These are phyloP conservation scores for Frieseomelitta varia DNA, from an alignment of 1,140 invertebrate species.

Conservation along the genomic window DNA sequence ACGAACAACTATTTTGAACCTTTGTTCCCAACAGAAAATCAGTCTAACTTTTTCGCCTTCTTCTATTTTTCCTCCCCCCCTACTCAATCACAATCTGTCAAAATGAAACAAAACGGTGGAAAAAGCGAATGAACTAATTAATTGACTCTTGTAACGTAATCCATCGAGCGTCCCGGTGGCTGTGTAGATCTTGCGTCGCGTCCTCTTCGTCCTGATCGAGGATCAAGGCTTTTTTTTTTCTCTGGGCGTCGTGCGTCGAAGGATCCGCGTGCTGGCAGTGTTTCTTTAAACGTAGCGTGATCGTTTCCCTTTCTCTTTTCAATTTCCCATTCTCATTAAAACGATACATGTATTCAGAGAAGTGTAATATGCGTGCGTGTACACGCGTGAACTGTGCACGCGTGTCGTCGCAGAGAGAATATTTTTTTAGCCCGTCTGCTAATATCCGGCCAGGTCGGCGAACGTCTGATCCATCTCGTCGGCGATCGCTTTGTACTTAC, in stretches of 20 bases:
- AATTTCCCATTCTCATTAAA: constrained; percentile 29
- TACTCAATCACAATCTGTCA: too few relatives aligned
- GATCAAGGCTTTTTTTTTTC: not conserved
- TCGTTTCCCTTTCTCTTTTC: constrained; percentile 12
- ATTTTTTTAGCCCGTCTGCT: constrained; percentile 70
- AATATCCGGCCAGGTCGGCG: constrained; percentile 96
- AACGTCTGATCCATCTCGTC: constrained; percentile 98
- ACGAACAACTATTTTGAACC: not conserved
- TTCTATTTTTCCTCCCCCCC: too few relatives aligned
- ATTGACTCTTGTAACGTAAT: not conserved
- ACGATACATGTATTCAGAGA: constrained; percentile 25
- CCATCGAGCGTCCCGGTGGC: constrained; percentile 8
- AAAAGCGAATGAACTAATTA: not conserved
- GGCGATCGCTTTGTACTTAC: constrained; percentile 98
- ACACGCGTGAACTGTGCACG: not conserved
- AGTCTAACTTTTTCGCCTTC: not conserved
- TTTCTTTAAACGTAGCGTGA: constrained; percentile 60
- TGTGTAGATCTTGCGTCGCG: constrained; percentile 32
- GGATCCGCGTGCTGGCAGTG: constrained; percentile 66
- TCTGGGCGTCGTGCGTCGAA: constrained; percentile 46
- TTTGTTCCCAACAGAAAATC: not conserved
- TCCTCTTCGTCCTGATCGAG: constrained; percentile 22
- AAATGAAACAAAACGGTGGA: not conserved
- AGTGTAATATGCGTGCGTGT: not conserved
- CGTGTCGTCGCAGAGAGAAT: constrained; percentile 2